Percentiles rank a stretch among this genome's conserved stretches.
Evolutionary conservation across 2,113 vertebrate species (phyloP).

Genomic region (Ammospiza nelsoni): DNA sequence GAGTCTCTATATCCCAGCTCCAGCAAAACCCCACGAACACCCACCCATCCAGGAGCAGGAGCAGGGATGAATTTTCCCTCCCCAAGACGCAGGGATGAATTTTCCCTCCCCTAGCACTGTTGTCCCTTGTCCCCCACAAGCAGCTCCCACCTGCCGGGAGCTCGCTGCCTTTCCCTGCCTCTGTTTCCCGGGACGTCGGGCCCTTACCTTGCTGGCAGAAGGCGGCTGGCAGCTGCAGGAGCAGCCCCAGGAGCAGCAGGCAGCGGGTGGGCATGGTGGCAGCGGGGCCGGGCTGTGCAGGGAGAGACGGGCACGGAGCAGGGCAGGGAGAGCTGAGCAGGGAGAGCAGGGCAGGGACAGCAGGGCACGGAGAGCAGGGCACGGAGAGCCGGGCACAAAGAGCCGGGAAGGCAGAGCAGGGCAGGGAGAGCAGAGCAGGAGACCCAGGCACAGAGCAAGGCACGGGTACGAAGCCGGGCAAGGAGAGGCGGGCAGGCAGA

Average conservation of each 20-base stretch:
- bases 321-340: too few species aligned
- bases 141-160: fast-evolving
- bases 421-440: too few species aligned
- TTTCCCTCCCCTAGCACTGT: fast-evolving
- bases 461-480: too few species aligned
- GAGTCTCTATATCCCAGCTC: fast-evolving
- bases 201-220: constrained; percentile 75
- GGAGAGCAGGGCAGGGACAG: too few species aligned
- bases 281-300: fast-evolving
- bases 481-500: too few species aligned
- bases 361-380: too few species aligned
- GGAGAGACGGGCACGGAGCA: too few species aligned
- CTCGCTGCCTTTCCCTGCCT: fast-evolving
- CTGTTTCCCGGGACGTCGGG: background rate
- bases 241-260: constrained; percentile 36
- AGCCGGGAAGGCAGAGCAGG: too few species aligned
- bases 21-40: fast-evolving
- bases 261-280: constrained; percentile 47
- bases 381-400: too few species aligned
- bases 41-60: fast-evolving
- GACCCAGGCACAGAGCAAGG: too few species aligned
- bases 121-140: background rate
- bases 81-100: fast-evolving
- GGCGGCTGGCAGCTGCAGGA: background rate
- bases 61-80: background rate